These are phyloP conservation scores for Apeltes quadracus DNA, from an alignment of 2,113 vertebrate species.

Conservation along the genomic window DNA sequence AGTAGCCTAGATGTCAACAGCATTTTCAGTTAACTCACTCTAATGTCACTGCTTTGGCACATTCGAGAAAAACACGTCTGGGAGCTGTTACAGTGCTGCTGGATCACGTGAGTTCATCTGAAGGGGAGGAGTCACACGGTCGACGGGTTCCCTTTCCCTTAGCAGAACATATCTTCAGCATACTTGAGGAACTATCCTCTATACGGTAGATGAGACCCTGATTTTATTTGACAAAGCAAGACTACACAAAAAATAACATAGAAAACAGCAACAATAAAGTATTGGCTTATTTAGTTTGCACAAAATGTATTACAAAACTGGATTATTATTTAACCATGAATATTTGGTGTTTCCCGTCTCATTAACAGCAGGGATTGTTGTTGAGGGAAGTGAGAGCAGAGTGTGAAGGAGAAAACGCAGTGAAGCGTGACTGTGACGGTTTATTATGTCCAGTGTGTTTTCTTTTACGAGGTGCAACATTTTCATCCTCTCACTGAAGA, in stretches of 20 bases:
- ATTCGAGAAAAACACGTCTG: conserved; percentile 8
- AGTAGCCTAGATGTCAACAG: conserved; percentile 1
- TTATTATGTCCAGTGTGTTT: neutral
- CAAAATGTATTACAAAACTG: neutral
- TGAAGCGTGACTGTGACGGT: neutral
- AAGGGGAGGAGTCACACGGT: neutral
- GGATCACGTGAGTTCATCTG: neutral
- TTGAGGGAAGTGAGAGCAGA: neutral
- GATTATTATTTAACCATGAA: neutral
- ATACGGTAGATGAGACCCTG: neutral
- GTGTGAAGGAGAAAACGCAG: conserved; percentile 7
- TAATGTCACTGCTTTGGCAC: conserved; percentile 18
- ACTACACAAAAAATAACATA: neutral
- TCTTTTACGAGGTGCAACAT: conserved; percentile 6
- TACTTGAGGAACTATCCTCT: neutral
- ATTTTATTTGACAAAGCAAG: neutral
- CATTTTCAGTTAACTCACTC: conserved; percentile 26
- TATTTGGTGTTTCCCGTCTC: neutral
- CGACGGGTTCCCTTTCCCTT: neutral
- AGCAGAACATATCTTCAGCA: neutral
- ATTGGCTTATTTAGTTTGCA: neutral
- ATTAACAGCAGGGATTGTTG: neutral
- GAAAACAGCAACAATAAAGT: neutral
- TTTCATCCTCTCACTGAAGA: neutral
- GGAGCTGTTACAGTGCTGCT: neutral